Percentiles rank a stretch among this genome's conserved stretches.
Conservation (phyloP, 2,113 vertebrate species). For the Poeciliopsis retropinna region DNA sequence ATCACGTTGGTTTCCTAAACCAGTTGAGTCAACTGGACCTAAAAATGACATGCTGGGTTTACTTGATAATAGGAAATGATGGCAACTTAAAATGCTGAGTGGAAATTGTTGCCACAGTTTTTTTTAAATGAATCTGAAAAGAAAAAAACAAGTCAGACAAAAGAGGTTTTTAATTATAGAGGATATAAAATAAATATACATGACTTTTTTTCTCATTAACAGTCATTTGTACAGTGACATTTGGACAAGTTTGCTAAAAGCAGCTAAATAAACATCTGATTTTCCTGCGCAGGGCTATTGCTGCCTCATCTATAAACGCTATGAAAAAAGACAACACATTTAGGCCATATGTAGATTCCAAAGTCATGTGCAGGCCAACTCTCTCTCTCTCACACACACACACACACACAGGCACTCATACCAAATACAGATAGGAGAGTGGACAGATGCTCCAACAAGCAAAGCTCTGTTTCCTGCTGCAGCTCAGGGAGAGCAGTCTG, state of each 20-base stretch:
- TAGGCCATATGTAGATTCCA: constrained; percentile 72
- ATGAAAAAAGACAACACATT: constrained; percentile 67
- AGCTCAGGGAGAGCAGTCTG: constrained; percentile 4
- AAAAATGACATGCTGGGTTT: too few relatives aligned
- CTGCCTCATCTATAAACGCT: constrained; percentile 61
- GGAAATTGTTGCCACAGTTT: not conserved
- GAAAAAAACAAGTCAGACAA: constrained; percentile 76
- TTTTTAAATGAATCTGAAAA: not conserved
- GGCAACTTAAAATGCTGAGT: too few relatives aligned
- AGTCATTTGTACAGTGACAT: constrained; percentile 88
- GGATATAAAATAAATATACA: constrained; percentile 93
- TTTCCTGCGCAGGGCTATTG: constrained; percentile 57
- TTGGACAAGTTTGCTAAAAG: constrained; percentile 81
- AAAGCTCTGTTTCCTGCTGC: constrained; percentile 31
- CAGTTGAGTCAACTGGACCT: too few relatives aligned
- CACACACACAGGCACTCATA: constrained; percentile 48
- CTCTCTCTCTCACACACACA: constrained; percentile 9
- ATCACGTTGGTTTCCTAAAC: too few relatives aligned
- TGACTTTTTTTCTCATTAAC: constrained; percentile 86
- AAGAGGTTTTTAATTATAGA: constrained; percentile 92
- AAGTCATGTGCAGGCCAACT: constrained; percentile 56
- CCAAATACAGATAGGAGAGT: constrained; percentile 49
- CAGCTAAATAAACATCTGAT: constrained; percentile 65
- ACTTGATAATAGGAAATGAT: too few relatives aligned
- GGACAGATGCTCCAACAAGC: constrained; percentile 75